phyloP scores from a whole-genome alignment of 2,797 vertebrate species.

The Menidia menidia region DNA sequence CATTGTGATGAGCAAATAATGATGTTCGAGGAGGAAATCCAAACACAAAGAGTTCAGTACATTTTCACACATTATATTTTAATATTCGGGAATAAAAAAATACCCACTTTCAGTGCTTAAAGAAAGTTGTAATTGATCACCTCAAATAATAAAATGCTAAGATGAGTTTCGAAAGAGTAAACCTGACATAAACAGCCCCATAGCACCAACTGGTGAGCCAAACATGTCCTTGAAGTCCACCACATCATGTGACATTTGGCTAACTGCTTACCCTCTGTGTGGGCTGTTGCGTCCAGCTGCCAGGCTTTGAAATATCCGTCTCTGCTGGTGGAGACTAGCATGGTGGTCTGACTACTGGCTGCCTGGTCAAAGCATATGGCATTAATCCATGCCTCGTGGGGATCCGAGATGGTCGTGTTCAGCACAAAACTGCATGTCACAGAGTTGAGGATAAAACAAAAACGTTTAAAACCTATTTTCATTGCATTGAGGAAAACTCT shows the following conservation, averaged over 20 bases:
- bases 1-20: too few relatives aligned
- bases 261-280: conserved; percentile 81
- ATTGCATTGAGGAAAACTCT: background rate
- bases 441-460: background rate
- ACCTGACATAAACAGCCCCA: too few relatives aligned
- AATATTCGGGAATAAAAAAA: background rate
- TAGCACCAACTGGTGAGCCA: too few relatives aligned
- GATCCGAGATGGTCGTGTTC: conserved; percentile 89
- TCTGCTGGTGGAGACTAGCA: conserved; percentile 88
- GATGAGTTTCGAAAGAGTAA: too few relatives aligned
- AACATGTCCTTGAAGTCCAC: background rate
- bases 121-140: background rate
- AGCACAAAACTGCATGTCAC: conserved; percentile 86
- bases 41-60: background rate
- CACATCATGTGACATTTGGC: background rate
- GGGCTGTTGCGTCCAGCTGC: conserved; percentile 82
- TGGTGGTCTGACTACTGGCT: conserved; percentile 70
- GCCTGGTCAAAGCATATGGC: conserved; percentile 87
- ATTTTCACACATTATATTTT: background rate
- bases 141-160: background rate
- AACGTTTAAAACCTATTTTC: background rate
- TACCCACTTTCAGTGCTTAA: too few relatives aligned
- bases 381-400: conserved; percentile 88
- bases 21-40: too few relatives aligned
- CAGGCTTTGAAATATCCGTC: conserved; percentile 95